Conservation (phyloP, 1,140 invertebrate species). For the Drosophila grimshawi region DNA sequence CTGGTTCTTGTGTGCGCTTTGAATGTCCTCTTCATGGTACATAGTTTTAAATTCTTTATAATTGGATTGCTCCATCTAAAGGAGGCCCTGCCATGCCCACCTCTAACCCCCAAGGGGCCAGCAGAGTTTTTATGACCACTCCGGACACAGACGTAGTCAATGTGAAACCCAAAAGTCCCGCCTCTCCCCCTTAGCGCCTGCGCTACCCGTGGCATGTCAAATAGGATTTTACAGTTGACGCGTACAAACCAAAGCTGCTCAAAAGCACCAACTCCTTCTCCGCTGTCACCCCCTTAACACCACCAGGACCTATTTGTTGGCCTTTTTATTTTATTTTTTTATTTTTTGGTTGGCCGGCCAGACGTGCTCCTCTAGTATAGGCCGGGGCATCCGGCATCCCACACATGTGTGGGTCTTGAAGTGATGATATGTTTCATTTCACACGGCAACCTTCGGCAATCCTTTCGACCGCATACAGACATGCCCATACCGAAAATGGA, state of each 20-base stretch:
- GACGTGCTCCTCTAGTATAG: constrained; percentile 40
- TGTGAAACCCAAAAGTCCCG: constrained; percentile 6
- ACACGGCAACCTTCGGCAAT: constrained; percentile 72
- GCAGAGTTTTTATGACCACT: constrained; percentile 71
- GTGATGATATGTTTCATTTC: constrained; percentile 83
- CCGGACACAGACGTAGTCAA: constrained; percentile 36
- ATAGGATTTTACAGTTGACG: constrained; percentile 82
- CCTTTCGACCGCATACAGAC: constrained; percentile 78
- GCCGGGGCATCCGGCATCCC: constrained; percentile 36
- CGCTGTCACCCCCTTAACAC: neutral
- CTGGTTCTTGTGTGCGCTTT: constrained; percentile 67
- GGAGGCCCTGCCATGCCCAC: constrained; percentile 31
- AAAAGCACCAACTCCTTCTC: neutral
- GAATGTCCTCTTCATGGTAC: constrained; percentile 78
- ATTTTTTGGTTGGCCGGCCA: constrained; percentile 20
- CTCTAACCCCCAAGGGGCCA: constrained; percentile 26
- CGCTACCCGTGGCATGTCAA: constrained; percentile 64
- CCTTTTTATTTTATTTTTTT: constrained; percentile 44
- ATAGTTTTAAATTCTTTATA: constrained; percentile 82
- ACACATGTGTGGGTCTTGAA: constrained; percentile 53
- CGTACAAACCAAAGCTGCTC: constrained; percentile 73
- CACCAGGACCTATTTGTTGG: neutral
- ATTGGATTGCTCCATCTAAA: constrained; percentile 77
- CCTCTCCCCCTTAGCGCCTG: neutral
- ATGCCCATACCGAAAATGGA: constrained; percentile 42